Base-by-base conservation (phyloP, 2,797 vertebrate species). In the Salmo trutta region DNA sequence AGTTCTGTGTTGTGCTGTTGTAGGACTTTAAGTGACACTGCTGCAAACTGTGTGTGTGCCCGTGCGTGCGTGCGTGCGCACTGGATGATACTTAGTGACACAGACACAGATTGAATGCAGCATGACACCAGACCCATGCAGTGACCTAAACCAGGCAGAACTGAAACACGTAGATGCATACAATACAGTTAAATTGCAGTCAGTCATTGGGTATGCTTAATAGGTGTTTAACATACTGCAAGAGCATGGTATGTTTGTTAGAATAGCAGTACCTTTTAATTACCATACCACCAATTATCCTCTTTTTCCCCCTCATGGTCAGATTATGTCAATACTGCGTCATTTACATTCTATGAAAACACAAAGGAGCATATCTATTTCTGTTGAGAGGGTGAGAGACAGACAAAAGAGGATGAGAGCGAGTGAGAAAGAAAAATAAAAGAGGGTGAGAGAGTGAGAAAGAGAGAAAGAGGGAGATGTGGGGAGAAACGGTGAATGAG, bases 11-110 rank as follows among this genome's bases (percentile, higher is more conserved):
- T 4, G 29, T 76, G 67, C 59, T 72, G 47, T 29, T 36, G 70
- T 79, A 36, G 75, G 79, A 83, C 79, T 81, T 84, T 74, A 81
- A 79, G 76, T 82, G 82, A 87, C 84, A 86, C 78, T 76, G 75
- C 75, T 76, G 79, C 67, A 78, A 75, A 79, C 79, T 75, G 53
- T 53, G 27, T 68, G 24, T 65, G 36, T 54, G 31, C 67, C 24
- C 24, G 33, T 73, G 64, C 51, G 21, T 36, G 54, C 59, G 33
- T 73, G 72, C 51, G 54, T 74, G 72, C 41, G 72, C 24, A 33
- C 41, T 75, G 72, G 21, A 27, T 73, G 19, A 64, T 24, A 64
- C 59, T 24, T 24, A 27, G 59, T 64, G 21, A 27, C 59, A 19
- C 59, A 64, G 21, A 27, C 24, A 64, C 10, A 64, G 21, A 64